Percentiles rank a stretch among this genome's conserved stretches.
Conservation (phyloP, 2,797 vertebrate species). For the Melanotaenia trifasciata region DNA sequence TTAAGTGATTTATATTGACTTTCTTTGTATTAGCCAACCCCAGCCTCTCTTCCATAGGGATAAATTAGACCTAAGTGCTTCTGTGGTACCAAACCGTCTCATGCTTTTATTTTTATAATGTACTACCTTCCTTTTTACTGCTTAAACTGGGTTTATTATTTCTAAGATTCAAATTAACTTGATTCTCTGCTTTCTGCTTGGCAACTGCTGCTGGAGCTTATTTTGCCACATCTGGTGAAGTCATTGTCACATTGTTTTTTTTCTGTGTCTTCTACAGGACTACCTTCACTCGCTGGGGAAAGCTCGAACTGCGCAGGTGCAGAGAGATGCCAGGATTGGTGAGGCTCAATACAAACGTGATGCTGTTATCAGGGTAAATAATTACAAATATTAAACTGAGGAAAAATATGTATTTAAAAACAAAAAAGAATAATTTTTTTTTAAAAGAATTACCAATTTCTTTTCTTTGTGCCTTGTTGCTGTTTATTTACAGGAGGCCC, state of each 20-base stretch:
- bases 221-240: not conserved
- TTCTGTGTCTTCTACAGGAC: slow-evolving; percentile 76
- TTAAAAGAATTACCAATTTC: not conserved
- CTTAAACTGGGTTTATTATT: slow-evolving; percentile 2
- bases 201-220: not conserved
- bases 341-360: slow-evolving; percentile 94
- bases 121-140: slow-evolving; percentile 2
- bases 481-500: slow-evolving; percentile 84
- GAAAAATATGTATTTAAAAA: not conserved
- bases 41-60: slow-evolving; percentile 16
- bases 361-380: slow-evolving; percentile 89
- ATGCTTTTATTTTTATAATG: slow-evolving; percentile 23
- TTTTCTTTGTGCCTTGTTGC: not conserved
- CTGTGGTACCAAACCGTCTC: slow-evolving; percentile 21
- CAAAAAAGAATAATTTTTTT: not conserved
- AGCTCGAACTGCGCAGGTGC: slow-evolving; percentile 94
- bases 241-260: not conserved
- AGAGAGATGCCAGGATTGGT: slow-evolving; percentile 93
- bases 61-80: slow-evolving; percentile 58
- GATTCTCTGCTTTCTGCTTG: not conserved
- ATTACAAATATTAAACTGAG: not conserved
- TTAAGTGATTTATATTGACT: slow-evolving; percentile 50
- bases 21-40: slow-evolving; percentile 18
- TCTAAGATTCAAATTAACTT: too few relatives aligned
- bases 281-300: slow-evolving; percentile 93